phyloP scores from a whole-genome alignment of 2,797 vertebrate genomes.

The Siniperca undulata region DNA sequence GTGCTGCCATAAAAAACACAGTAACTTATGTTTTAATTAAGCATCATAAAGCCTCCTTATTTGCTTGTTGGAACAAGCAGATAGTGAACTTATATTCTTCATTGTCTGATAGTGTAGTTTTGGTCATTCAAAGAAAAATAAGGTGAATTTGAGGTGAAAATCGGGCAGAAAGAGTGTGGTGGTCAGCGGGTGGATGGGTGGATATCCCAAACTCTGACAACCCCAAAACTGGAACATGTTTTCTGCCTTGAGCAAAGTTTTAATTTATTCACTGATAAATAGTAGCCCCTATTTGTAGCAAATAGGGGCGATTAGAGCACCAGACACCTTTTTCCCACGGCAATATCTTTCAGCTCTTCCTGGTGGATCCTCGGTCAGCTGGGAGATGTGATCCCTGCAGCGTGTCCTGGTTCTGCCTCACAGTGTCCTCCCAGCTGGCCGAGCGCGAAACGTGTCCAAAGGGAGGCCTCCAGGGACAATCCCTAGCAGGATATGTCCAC shows the following conservation, averaged over 20 bases:
- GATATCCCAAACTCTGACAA: not conserved
- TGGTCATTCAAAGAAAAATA: not conserved
- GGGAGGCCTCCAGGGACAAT: not conserved
- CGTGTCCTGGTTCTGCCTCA: slow-evolving; percentile 38
- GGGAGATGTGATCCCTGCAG: slow-evolving; percentile 66
- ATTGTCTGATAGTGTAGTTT: not conserved
- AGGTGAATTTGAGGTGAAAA: not conserved
- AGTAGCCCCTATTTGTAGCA: not conserved
- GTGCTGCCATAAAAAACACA: not conserved
- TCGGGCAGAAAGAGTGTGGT: no score
- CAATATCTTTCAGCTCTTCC: slow-evolving; percentile 5
- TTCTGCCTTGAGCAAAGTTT: slow-evolving; percentile 1
- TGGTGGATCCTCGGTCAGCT: slow-evolving; percentile 51
- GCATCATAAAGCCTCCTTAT: not conserved
- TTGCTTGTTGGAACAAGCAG: not conserved
- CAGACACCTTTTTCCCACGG: slow-evolving; percentile 4
- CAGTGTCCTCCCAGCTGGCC: slow-evolving; percentile 21
- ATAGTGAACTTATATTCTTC: not conserved
- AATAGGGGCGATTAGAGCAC: slow-evolving; percentile 14
- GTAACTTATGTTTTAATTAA: not conserved
- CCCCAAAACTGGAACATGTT: not conserved
- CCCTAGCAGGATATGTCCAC: not conserved
- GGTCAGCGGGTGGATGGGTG: no score
- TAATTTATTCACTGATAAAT: not conserved
- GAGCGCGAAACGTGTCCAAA: slow-evolving; percentile 29